Evolutionary conservation across 2,113 vertebrate genomes (phyloP).

Genomic region (Callaeas wilsoni): DNA sequence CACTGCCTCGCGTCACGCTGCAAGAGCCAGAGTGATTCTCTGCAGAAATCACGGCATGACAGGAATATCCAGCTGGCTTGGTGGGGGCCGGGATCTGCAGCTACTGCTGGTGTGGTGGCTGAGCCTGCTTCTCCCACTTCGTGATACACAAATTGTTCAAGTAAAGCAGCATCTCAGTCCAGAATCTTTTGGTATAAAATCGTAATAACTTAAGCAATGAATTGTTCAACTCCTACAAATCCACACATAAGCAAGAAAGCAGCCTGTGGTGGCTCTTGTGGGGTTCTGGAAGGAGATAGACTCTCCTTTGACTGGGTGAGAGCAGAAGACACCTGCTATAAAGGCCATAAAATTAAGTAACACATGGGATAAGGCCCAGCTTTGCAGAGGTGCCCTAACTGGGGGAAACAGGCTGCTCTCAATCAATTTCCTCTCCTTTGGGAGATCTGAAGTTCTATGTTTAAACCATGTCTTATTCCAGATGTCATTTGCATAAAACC

Average conservation of each 20-base stretch:
- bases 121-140: not conserved
- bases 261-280: not conserved
- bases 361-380: not conserved
- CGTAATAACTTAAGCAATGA: not conserved
- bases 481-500: not conserved
- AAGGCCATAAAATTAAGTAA: not conserved
- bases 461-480: not conserved
- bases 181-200: not conserved
- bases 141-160: rapidly evolving
- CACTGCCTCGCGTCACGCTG: rapidly evolving
- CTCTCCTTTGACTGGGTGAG: not conserved
- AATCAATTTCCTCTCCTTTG: not conserved
- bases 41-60: rapidly evolving
- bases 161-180: not conserved
- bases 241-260: not conserved
- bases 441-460: not conserved
- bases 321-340: not conserved
- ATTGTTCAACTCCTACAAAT: not conserved
- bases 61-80: rapidly evolving
- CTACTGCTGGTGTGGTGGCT: rapidly evolving
- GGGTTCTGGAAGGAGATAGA: not conserved
- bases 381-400: not conserved
- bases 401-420: not conserved
- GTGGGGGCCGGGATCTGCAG: rapidly evolving
- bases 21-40: not conserved